Base-by-base conservation (phyloP, 1,140 invertebrate genomes). In the Potamilus streckersoni region DNA sequence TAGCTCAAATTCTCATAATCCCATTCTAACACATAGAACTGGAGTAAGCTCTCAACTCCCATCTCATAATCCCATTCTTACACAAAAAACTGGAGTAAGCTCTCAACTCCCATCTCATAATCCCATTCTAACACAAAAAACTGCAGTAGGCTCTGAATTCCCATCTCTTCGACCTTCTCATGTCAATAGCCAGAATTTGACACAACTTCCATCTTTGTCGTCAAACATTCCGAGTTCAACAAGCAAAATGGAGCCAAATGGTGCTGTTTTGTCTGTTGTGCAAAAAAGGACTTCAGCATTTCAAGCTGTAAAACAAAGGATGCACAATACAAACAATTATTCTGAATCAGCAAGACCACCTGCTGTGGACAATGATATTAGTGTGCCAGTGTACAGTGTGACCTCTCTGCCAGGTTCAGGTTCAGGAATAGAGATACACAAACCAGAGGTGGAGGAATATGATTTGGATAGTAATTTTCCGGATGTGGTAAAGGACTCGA, bases 361-460 rank as follows among this genome's bases (percentile, higher is more conserved):
- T 49, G 11, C 6, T 49, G 23, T 58, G 11, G 65, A 72, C 58
- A 67, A 69, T 27, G 71, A 69, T 49, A 72, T 68, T 58, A 62
- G 72, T 38, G 55, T 69, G 16, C 64, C 56, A 38, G 64, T 72
- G 16, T 68, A 73, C 59, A 70, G 71, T 67, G 55, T 60, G 16
- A 59, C 56, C n/a, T 38, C 70, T 12, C 55, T 56, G 55, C 49
- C 31, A 17, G 79, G 73, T 49, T 31, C 27, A 31, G 27, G 27
- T 31, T 49, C 38, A 49, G 38, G 38, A 49, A 49, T 49, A 49
- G 38, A 49, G 2, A 49, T 11, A 49, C 38, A 4, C 38, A 49
- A 49, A 49, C 94, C 95, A 69, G 79, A 86, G 19, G 69, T 82
- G 49, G 82, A 87, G 75, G 86, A 85, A 72, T 87, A 84, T 69